phyloP scores from a whole-genome alignment of 2,113 vertebrate genomes.

The Micromys minutus region DNA sequence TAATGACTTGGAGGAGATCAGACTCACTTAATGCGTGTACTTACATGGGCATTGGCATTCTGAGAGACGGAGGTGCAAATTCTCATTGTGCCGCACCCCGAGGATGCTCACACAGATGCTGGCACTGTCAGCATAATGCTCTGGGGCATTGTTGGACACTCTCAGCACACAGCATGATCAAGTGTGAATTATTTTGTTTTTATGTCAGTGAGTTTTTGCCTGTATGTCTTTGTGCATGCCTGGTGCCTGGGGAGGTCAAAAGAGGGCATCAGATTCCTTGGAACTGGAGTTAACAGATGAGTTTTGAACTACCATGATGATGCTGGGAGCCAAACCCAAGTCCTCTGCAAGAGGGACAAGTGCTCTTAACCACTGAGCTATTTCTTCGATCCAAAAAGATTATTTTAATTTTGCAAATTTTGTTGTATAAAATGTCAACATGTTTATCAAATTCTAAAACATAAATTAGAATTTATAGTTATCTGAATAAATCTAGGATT shows the following conservation, averaged over 20 bases:
- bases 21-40: background rate
- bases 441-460: background rate
- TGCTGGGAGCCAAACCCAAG: background rate
- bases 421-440: background rate
- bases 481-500: background rate
- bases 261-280: background rate
- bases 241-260: background rate
- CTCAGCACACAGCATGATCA: background rate
- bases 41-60: no score
- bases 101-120: background rate
- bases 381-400: background rate
- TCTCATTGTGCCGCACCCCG: background rate
- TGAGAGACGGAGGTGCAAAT: background rate
- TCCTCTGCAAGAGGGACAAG: background rate
- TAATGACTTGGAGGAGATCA: no score
- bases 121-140: background rate
- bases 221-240: background rate
- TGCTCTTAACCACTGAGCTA: background rate
- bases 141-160: background rate
- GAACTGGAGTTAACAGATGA: background rate
- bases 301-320: background rate
- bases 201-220: background rate
- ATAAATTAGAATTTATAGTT: background rate
- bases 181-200: background rate
- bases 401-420: background rate